Evolutionary conservation across 2,888 invertebrate species (phyloP).

Genomic region (Nymphalis urticae): DNA sequence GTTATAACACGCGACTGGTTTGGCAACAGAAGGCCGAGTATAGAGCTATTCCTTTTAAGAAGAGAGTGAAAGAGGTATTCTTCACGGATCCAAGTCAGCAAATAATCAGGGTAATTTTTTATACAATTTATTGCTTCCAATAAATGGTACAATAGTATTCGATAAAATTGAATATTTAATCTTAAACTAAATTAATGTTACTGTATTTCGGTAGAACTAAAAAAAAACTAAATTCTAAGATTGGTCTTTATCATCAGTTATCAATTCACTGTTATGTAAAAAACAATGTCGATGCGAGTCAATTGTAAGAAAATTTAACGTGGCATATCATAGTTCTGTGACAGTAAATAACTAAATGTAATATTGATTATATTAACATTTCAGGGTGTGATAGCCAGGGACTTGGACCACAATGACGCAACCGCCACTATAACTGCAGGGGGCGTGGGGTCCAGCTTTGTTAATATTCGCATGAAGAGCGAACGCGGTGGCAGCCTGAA

Average conservation of each 20-base stretch:
- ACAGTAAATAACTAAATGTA: no score
- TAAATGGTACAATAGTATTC: no score
- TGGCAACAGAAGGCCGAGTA: conserved; percentile 65
- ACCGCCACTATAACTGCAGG: conserved; percentile 59
- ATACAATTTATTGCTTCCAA: no score
- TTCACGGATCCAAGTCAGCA: conserved; percentile 58
- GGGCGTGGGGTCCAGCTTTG: conserved; percentile 59
- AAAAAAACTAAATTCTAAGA: no score
- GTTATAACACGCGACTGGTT: conserved; percentile 51
- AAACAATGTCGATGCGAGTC: no score
- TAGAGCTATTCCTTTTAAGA: conserved; percentile 60
- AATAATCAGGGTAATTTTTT: conserved; percentile 52
- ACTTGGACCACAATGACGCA: conserved; percentile 51
- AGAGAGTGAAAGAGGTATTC: conserved; percentile 65
- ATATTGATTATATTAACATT: conserved; percentile 6
- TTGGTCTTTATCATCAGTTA: no score
- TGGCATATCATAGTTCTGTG: no score
- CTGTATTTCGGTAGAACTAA: no score
- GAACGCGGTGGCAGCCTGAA: conserved; percentile 57
- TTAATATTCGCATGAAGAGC: conserved; percentile 63
- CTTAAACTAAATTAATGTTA: no score
- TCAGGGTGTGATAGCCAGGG: conserved; percentile 63
- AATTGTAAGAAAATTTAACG: no score
- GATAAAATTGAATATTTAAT: no score
- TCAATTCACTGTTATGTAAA: no score